Conservation (phyloP, 1,140 invertebrate genomes). For the Microplitis demolitor region DNA sequence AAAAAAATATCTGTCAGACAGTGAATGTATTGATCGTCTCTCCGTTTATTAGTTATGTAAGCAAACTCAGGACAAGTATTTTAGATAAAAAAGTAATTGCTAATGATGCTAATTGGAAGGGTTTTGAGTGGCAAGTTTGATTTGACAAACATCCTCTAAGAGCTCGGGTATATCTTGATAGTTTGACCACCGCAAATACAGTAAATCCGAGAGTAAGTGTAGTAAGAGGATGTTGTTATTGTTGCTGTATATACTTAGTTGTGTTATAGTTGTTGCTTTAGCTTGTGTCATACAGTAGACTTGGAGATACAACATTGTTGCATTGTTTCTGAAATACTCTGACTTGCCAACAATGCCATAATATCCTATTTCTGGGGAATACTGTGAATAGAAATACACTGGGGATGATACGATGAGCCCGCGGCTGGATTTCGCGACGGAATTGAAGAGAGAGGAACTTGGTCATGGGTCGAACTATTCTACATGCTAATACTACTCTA, state of each 20-base stretch:
- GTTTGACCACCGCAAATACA: neutral
- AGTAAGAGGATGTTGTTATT: neutral
- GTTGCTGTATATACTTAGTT: too few relatives aligned
- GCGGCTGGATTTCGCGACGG: slow-evolving; percentile 7
- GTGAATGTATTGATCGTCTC: too few relatives aligned
- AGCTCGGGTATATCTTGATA: neutral
- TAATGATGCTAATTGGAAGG: neutral
- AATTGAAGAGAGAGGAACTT: neutral
- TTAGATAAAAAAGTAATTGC: too few relatives aligned
- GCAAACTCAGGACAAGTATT: too few relatives aligned
- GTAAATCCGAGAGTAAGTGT: neutral
- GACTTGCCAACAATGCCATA: slow-evolving; percentile 29
- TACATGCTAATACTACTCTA: too few relatives aligned
- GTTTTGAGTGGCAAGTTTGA: neutral
- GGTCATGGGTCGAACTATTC: slow-evolving; percentile 15
- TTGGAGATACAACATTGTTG: neutral
- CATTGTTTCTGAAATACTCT: slow-evolving; percentile 15
- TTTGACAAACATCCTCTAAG: neutral
- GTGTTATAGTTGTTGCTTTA: too few relatives aligned
- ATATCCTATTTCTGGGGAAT: slow-evolving; percentile 30
- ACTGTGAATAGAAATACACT: slow-evolving; percentile 22
- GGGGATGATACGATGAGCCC: slow-evolving; percentile 20
- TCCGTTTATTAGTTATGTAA: too few relatives aligned
- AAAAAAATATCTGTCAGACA: neutral
- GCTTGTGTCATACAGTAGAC: neutral